Conservation (phyloP, 1,140 invertebrate genomes). For the Orchesella cincta region DNA sequence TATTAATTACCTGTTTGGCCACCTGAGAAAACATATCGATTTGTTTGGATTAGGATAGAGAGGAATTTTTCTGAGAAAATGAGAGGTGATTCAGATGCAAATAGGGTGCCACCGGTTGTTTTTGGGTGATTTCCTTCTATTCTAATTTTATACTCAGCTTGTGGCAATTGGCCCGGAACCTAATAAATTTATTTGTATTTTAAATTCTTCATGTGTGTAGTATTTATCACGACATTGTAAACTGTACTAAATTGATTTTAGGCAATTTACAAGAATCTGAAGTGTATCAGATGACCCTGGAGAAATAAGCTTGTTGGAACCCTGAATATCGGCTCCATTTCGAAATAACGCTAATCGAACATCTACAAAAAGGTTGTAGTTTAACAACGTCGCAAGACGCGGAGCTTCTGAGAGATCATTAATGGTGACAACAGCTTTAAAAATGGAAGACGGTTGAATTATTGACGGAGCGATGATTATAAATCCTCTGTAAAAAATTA, state of each 20-base stretch:
- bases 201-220: too few relatives aligned
- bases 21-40: slow-evolving; percentile 57
- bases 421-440: slow-evolving; percentile 54
- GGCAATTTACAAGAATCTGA: slow-evolving; percentile 53
- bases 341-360: slow-evolving; percentile 54
- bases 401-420: slow-evolving; percentile 37
- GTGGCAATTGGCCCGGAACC: slow-evolving; percentile 53
- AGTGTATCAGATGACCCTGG: slow-evolving; percentile 53
- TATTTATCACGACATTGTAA: too few relatives aligned
- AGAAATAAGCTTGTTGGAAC: slow-evolving; percentile 49
- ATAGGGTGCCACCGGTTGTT: slow-evolving; percentile 56
- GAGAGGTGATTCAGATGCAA: slow-evolving; percentile 55
- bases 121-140: slow-evolving; percentile 57
- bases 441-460: slow-evolving; percentile 56
- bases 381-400: slow-evolving; percentile 37
- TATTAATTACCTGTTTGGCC: slow-evolving; percentile 55
- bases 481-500: slow-evolving; percentile 52
- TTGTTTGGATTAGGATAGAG: slow-evolving; percentile 59
- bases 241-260: background rate
- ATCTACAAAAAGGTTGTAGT: slow-evolving; percentile 39
- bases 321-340: slow-evolving; percentile 55
- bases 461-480: slow-evolving; percentile 55
- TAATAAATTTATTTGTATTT: too few relatives aligned
- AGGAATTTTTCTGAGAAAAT: slow-evolving; percentile 58
- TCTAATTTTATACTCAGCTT: slow-evolving; percentile 56